Evolutionary conservation across 2,797 vertebrate genomes (phyloP), one percentile per base, ranked within the genome.

Genomic region (Cottoperca gobio): DNA sequence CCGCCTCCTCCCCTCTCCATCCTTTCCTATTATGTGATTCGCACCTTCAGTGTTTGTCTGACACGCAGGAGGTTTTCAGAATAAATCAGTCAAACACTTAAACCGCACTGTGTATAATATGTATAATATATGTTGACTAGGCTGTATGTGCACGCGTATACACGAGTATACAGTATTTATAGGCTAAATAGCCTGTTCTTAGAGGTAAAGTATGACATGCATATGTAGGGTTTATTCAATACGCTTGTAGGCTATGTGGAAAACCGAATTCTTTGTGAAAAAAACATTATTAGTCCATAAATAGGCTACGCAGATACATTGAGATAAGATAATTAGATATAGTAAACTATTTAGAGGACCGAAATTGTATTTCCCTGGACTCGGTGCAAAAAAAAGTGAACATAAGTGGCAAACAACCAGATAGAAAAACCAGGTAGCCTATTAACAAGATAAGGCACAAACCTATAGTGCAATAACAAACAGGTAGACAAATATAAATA

Each of bases 21-120:
- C 70, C 62, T 72, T 33, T 55, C 48, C 67, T 67, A 50, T 78
- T 70, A 74, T 76, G 33, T 23, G 72, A 81, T 48, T 85, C 66
- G 46, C 76, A 73, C 83, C 75, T 71, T 58, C 40, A 45, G 8
- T 37, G 37, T 60, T 63, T 19, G 57, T 70, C 26, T 76, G 61
- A 70, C 58, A 52, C 35, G 37, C 45, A 39, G 26, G 8, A 24
- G 21, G 24, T 72, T 72, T 50, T 35, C 46, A 24, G 11, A 19
- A 11, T 58, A 33, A 73, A 64, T 28, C 8, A 12, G 1, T 26
- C 63, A 37, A 23, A 6, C 39, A 66, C 23, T 57, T 12, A 65
- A 54, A 8, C 23, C 23, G 54, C 13, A 37, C 9, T 50, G 28
- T 76, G 10, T 13, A 59, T 2, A 8, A 24, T 26, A 59, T 40